A percentile compares a stretch with the other conserved stretches of the same genome.
Evolutionary conservation across 2,888 invertebrate genomes (phyloP).

Genomic region (Synergus umbraculus): DNA sequence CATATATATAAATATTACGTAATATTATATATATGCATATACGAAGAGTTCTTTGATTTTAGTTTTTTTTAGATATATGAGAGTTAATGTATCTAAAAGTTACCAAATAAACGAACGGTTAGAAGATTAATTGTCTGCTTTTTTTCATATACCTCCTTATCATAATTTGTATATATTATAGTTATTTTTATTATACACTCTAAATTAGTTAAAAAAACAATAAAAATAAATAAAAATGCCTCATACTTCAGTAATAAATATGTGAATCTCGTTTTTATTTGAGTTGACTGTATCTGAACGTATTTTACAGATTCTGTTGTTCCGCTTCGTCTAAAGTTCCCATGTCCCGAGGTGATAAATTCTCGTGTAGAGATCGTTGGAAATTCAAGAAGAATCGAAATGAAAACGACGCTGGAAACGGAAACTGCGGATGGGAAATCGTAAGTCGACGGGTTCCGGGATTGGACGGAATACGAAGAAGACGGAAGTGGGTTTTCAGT

Average conservation of each 20-base stretch:
- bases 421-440: slow-evolving; percentile 37
- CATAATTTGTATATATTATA: neutral
- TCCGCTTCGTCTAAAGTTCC: slow-evolving; percentile 9
- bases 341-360: slow-evolving; percentile 1
- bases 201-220: neutral
- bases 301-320: slow-evolving; percentile 29
- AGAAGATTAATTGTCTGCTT: slow-evolving; percentile 61
- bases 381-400: slow-evolving; percentile 38
- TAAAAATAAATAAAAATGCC: neutral
- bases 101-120: slow-evolving; percentile 75
- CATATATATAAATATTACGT: slow-evolving; percentile 47
- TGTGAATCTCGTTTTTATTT: neutral
- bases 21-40: slow-evolving; percentile 56
- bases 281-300: neutral
- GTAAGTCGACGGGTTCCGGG: slow-evolving; percentile 29
- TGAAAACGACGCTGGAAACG: slow-evolving; percentile 35
- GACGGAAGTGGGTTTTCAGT: slow-evolving; percentile 57
- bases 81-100: slow-evolving; percentile 72
- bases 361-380: slow-evolving; percentile 17
- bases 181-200: no score
- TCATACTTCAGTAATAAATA: no score
- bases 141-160: neutral
- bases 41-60: slow-evolving; percentile 55
- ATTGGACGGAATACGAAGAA: slow-evolving; percentile 48
- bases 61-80: slow-evolving; percentile 54